Evolutionary conservation across 1,140 invertebrate species (phyloP).

Genomic region (Hesperophylax magnus): DNA sequence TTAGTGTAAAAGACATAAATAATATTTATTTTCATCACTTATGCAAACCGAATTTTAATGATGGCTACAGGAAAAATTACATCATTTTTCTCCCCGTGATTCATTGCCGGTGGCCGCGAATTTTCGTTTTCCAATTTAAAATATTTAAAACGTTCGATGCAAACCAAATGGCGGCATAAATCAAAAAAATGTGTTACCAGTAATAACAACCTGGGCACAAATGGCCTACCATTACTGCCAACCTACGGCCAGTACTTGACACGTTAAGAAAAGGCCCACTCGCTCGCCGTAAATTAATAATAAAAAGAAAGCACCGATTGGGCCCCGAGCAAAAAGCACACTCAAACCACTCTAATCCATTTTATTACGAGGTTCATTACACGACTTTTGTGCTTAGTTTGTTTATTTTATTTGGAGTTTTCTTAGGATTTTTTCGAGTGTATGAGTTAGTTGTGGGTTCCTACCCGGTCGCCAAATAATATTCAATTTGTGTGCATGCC

Average conservation of each 20-base stretch:
- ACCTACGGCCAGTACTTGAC: constrained; percentile 29
- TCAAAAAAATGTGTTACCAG: constrained; percentile 44
- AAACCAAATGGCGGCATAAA: constrained; percentile 45
- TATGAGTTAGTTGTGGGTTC: not conserved
- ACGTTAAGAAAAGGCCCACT: constrained; percentile 38
- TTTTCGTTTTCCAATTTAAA: constrained; percentile 38
- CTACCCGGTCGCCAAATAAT: constrained; percentile 30
- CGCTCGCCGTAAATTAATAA: not conserved
- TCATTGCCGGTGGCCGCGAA: constrained; percentile 28
- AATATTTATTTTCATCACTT: too few relatives aligned
- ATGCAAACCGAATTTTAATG: too few relatives aligned
- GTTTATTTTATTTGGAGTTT: not conserved
- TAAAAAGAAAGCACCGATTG: not conserved
- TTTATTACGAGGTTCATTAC: not conserved
- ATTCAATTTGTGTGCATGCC: constrained; percentile 51
- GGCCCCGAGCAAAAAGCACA: constrained; percentile 1
- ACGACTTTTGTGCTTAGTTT: not conserved
- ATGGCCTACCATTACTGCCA: constrained; percentile 36
- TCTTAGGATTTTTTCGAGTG: not conserved
- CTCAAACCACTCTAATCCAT: not conserved
- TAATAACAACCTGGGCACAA: constrained; percentile 45
- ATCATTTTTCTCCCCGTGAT: constrained; percentile 7
- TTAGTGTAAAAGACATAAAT: too few relatives aligned
- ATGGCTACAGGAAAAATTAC: too few relatives aligned
- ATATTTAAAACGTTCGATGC: constrained; percentile 47